A percentile compares a stretch with the other conserved stretches of the same genome.
These are phyloP conservation scores for Dendronephthya gigantea DNA, from an alignment of 64 coral and sea anemone genomes.

Conservation along the genomic window DNA sequence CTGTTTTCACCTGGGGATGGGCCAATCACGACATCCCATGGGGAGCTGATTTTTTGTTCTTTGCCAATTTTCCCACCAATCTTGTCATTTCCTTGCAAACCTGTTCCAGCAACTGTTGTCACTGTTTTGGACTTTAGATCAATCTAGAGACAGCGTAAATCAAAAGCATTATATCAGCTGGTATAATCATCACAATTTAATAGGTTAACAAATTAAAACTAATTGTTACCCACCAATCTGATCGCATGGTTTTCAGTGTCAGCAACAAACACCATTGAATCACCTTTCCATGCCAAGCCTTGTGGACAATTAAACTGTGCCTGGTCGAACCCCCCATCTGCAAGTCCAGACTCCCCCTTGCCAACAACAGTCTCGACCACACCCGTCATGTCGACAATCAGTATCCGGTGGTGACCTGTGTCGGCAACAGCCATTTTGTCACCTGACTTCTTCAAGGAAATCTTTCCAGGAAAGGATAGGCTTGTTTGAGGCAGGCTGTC, in stretches of 20 bases:
- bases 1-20: slow-evolving; percentile 34
- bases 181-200: not conserved
- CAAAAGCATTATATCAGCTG: not conserved
- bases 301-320: slow-evolving; percentile 85
- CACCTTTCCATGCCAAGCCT: slow-evolving; percentile 48
- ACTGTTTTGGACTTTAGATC: slow-evolving; percentile 44
- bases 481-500: slow-evolving; percentile 51
- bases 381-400: slow-evolving; percentile 57
- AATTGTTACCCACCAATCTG: slow-evolving; percentile 42
- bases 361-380: slow-evolving; percentile 61
- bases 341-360: slow-evolving; percentile 51
- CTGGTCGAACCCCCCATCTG: slow-evolving; percentile 53
- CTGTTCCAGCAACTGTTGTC: slow-evolving; percentile 65
- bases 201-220: too few species aligned
- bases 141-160: slow-evolving; percentile 38
- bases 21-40: slow-evolving; percentile 59
- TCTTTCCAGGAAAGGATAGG: slow-evolving; percentile 80
- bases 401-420: slow-evolving; percentile 74
- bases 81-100: slow-evolving; percentile 74
- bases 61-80: slow-evolving; percentile 54
- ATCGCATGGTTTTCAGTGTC: slow-evolving; percentile 99
- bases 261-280: slow-evolving; percentile 52
- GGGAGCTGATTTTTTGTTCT: slow-evolving; percentile 75
- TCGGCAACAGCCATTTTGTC: slow-evolving; percentile 58
- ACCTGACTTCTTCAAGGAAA: slow-evolving; percentile 32